Evolutionary conservation across 2,113 vertebrate species (phyloP).

Genomic region (Ammospiza nelsoni): DNA sequence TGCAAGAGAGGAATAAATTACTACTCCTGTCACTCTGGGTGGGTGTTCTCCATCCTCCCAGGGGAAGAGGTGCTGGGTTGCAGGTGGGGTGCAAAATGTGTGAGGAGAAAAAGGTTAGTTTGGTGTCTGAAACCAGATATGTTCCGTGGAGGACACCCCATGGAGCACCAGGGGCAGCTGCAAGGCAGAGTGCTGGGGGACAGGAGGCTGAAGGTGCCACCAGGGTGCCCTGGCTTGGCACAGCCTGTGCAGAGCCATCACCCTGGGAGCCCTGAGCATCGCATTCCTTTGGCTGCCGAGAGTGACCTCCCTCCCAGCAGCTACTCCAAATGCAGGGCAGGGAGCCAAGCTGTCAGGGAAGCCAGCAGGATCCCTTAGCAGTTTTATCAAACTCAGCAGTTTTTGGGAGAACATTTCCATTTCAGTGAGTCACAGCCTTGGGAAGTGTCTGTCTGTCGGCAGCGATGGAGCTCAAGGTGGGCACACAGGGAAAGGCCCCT

Average conservation of each 20-base stretch:
- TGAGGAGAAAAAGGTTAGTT: background rate
- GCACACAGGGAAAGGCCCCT: background rate
- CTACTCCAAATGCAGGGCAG: background rate
- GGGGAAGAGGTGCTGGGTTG: background rate
- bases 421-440: background rate
- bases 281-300: background rate
- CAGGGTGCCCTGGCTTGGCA: background rate
- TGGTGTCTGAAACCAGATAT: background rate
- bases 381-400: background rate
- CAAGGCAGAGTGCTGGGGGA: background rate
- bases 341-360: background rate
- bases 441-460: fast-evolving
- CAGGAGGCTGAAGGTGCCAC: background rate
- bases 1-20: background rate
- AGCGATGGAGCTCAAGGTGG: background rate
- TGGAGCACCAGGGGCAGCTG: background rate
- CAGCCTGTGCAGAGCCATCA: background rate
- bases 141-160: background rate
- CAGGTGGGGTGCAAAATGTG: background rate
- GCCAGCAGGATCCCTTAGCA: background rate
- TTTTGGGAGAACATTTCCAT: background rate
- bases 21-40: background rate
- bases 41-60: background rate
- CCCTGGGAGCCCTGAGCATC: background rate
- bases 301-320: background rate